phyloP scores from a whole-genome alignment of 2,888 invertebrate genomes.

The Caenorhabditis panamensis region DNA sequence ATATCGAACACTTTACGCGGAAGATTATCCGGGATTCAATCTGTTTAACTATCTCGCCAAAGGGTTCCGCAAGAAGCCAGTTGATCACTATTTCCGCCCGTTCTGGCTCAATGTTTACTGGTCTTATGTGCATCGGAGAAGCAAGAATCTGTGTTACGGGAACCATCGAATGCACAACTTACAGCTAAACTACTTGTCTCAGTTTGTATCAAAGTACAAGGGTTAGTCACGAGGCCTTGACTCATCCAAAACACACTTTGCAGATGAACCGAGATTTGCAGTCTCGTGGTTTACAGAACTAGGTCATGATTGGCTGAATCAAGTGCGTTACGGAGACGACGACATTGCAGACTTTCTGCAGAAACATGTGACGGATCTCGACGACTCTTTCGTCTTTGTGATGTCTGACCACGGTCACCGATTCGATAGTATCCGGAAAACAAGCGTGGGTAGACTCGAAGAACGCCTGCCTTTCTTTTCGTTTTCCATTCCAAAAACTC shows the following conservation, averaged over 20 bases:
- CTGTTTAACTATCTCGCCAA: constrained; percentile 82
- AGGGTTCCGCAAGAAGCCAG: constrained; percentile 81
- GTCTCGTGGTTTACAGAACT: constrained; percentile 81
- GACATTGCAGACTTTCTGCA: constrained; percentile 81
- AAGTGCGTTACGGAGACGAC: constrained; percentile 82
- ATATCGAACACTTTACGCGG: constrained; percentile 82
- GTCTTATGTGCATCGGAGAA: constrained; percentile 76
- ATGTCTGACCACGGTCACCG: constrained; percentile 83
- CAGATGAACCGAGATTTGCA: constrained; percentile 69
- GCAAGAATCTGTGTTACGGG: constrained; percentile 77
- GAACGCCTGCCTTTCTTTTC: constrained; percentile 80
- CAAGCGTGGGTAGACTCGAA: constrained; percentile 76
- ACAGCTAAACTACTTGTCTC: constrained; percentile 79
- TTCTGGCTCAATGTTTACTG: constrained; percentile 80
- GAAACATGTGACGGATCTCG: constrained; percentile 57
- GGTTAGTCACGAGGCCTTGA: constrained; percentile 5
- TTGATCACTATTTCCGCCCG: constrained; percentile 82
- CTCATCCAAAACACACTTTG: constrained; percentile 1
- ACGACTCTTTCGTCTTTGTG: constrained; percentile 75
- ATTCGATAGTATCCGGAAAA: constrained; percentile 82
- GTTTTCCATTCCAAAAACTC: constrained; percentile 70
- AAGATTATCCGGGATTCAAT: constrained; percentile 82
- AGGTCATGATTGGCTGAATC: constrained; percentile 82
- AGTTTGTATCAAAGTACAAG: constrained; percentile 77
- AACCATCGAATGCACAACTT: constrained; percentile 76